Base-by-base conservation (phyloP, 2,888 invertebrate species). In the Phasia obesa region DNA sequence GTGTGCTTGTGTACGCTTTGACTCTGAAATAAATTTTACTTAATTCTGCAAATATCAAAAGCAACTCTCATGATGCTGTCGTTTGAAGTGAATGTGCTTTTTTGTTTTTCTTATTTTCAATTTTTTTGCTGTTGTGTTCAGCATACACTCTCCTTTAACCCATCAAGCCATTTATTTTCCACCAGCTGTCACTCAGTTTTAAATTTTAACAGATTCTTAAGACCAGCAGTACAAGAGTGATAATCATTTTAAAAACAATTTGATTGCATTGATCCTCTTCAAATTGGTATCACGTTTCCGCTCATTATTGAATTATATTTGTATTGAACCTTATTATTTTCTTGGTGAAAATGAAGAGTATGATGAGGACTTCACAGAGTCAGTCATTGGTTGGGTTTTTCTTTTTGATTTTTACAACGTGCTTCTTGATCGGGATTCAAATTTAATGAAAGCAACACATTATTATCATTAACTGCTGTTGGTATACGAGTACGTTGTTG, bases 221-320 rank as follows among this genome's bases (percentile, higher is more conserved):
- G 51, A 31, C 35, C 23, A 64, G 17, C 31, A 62, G 60, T 62
- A 35, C 44, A 15, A 31, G n/a, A 71, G 57, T 71, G 78, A 79
- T 73, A 79, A 79, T 73, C 64, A 64, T 51, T 67, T 23, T 53
- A 70, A 77, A 76, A 78, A 71, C 42, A 73, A 57, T 79, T 79
- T 77, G 62, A 74, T 71, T 73, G 44, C 62, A 78, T 69, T 74
- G 78, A 82, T 82, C 59, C 78, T 78, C 70, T 65, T 74, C 70
- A 75, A 82, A 70, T 74, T 75, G 78, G 44, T 75, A 78, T 78
- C 82, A 83, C 78, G 78, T 83, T 83, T 78, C 74, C 82, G 78
- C 65, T 83, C 70, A 75, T 82, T 78, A 74, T 69, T 69, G 51
- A 60, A 59, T 69, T 67, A 60, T 62, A 62, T 49, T 73, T 67